Evolutionary conservation across 2,113 vertebrate genomes (phyloP).

Genomic region (Pelvicachromis taeniatus): DNA sequence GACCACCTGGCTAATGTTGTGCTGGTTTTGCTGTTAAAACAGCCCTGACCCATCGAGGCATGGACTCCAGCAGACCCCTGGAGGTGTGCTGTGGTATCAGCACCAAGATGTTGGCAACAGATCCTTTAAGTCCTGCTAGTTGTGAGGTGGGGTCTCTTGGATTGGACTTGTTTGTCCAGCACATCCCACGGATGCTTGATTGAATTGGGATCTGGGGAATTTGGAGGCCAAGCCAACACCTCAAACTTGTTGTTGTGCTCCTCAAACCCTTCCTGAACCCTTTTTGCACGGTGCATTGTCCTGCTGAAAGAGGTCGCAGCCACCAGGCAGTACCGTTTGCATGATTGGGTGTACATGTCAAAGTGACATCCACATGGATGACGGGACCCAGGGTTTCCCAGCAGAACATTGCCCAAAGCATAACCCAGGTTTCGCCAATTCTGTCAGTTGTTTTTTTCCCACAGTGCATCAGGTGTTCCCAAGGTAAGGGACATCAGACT

Average conservation of each 20-base stretch:
- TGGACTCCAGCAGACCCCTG: background rate
- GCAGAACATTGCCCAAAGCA: background rate
- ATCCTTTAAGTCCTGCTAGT: background rate
- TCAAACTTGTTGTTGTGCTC: too few species aligned
- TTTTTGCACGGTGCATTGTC: background rate
- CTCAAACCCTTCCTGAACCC: too few species aligned
- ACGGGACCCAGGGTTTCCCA: background rate
- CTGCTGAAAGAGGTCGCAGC: background rate
- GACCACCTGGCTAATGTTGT: background rate
- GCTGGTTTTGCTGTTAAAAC: background rate
- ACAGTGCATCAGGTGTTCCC: background rate
- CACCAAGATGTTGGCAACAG: background rate
- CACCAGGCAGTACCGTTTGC: background rate
- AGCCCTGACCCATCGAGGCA: fast-evolving
- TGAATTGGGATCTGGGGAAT: background rate
- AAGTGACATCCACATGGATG: background rate
- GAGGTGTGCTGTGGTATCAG: background rate
- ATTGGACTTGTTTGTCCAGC: fast-evolving
- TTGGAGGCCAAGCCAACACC: background rate
- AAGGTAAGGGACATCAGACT: background rate
- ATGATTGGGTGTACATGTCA: background rate
- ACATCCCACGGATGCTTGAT: background rate
- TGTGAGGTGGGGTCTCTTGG: background rate
- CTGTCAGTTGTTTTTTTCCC: background rate
- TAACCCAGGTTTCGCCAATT: background rate